phyloP scores from a whole-genome alignment of 2,797 vertebrate genomes.

The Odontamblyopus lacepedii region DNA sequence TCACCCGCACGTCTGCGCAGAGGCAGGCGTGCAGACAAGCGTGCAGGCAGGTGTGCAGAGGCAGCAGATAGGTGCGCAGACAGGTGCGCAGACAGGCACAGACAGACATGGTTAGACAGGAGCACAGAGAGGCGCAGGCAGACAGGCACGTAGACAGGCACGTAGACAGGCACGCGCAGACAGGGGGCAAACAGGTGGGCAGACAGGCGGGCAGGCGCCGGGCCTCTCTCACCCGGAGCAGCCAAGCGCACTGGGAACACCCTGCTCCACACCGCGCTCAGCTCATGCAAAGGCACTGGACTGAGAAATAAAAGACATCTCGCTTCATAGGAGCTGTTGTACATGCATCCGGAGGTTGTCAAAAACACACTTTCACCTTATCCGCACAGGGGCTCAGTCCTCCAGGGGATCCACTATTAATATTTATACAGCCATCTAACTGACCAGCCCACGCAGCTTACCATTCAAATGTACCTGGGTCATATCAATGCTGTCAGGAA shows the following conservation, averaged over 20 bases:
- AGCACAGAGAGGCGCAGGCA: too few species aligned
- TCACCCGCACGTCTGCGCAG: slow-evolving; percentile 65
- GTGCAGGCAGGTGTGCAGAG: too few species aligned
- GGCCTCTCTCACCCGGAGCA: slow-evolving; percentile 47
- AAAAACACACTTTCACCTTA: slow-evolving; percentile 55
- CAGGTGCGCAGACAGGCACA: too few species aligned
- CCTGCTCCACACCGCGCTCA: slow-evolving; percentile 58
- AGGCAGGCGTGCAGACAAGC: slow-evolving; percentile 11
- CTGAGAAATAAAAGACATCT: slow-evolving; percentile 79
- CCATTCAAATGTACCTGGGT: slow-evolving; percentile 27
- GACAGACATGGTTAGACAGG: too few species aligned
- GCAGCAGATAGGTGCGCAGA: too few species aligned
- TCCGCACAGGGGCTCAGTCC: slow-evolving; percentile 37
- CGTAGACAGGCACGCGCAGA: too few species aligned
- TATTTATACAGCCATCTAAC: slow-evolving; percentile 65
- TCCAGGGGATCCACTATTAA: slow-evolving; percentile 54
- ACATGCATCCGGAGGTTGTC: slow-evolving; percentile 74
- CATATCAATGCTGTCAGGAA: slow-evolving; percentile 8
- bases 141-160: too few species aligned
- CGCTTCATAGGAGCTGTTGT: slow-evolving; percentile 71
- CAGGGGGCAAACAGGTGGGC: neutral
- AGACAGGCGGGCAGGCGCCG: slow-evolving; percentile 51
- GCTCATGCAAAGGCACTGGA: slow-evolving; percentile 69
- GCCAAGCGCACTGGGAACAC: slow-evolving; percentile 55
- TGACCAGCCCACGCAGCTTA: slow-evolving; percentile 32